phyloP scores from a whole-genome alignment of 2,797 vertebrate species.

The Acropternis orthonyx region DNA sequence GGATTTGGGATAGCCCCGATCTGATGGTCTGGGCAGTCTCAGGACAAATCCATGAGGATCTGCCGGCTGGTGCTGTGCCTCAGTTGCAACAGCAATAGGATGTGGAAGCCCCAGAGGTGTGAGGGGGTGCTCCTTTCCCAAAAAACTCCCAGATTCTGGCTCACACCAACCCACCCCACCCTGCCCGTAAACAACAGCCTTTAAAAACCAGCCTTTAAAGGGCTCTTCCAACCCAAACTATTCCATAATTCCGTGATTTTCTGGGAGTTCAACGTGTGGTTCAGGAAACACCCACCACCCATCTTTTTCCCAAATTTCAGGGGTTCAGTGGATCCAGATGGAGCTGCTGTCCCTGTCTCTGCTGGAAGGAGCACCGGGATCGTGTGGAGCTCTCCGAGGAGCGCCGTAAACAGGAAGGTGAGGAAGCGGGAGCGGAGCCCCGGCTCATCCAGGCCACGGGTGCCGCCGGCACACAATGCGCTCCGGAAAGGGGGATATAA shows the following conservation, averaged over 20 bases:
- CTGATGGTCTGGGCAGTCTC: not conserved
- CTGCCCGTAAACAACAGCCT: not conserved
- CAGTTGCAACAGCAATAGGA: rapidly evolving
- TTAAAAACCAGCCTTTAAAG: not conserved
- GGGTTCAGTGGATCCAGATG: rapidly evolving
- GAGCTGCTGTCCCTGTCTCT: rapidly evolving
- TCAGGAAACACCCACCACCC: not conserved
- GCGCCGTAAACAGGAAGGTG: conserved; percentile 77
- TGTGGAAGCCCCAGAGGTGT: not conserved
- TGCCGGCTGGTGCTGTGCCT: not conserved
- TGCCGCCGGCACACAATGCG: conserved; percentile 71
- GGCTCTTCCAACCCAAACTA: not conserved
- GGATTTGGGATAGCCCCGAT: not conserved
- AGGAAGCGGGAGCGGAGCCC: conserved; percentile 67
- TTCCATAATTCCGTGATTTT: not conserved
- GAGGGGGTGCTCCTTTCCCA: not conserved
- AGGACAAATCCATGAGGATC: not conserved
- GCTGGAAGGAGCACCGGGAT: not conserved
- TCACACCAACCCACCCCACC: not conserved
- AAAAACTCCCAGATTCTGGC: not conserved
- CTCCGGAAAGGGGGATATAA: conserved; percentile 76
- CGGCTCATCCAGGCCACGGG: conserved; percentile 64
- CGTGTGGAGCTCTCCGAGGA: not conserved
- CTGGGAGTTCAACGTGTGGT: not conserved
- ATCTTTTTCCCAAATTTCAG: not conserved